Conservation (phyloP, 2,888 invertebrate genomes). For the Galeopsomyia nigrocyanea region DNA sequence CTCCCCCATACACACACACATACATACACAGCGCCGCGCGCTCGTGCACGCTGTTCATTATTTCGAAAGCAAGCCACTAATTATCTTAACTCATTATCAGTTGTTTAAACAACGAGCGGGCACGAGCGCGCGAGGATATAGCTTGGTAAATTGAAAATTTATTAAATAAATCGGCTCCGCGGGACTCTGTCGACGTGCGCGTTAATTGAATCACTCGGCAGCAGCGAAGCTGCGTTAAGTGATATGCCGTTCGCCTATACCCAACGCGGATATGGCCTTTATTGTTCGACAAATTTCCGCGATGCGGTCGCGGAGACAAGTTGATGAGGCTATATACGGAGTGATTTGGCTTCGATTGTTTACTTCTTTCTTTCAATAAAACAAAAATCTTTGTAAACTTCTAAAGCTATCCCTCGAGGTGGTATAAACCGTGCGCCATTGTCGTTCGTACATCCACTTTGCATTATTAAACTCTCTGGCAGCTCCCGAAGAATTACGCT, state of each 20-base stretch:
- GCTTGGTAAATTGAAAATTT: constrained; percentile 48
- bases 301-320: constrained; percentile 1
- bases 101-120: constrained; percentile 45
- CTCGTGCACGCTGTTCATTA: constrained; percentile 28
- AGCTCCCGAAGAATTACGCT: constrained; percentile 19
- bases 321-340: no score
- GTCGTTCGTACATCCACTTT: constrained; percentile 34
- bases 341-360: no score
- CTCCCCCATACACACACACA: not conserved
- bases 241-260: constrained; percentile 10
- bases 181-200: not conserved
- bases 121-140: constrained; percentile 35
- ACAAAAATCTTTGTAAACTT: no score
- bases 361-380: no score
- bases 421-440: no score
- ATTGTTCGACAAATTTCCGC: constrained; percentile 24
- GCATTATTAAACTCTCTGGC: constrained; percentile 40
- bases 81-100: constrained; percentile 48
- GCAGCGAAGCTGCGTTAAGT: constrained; percentile 9
- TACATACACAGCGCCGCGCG: not conserved
- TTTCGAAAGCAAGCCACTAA: constrained; percentile 47
- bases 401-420: no score
- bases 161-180: constrained; percentile 48
- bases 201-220: constrained; percentile 35
- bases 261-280: no score